A percentile compares a stretch with the other conserved stretches of the same genome.
These are phyloP conservation scores for Oscheius sp. DNA, from an alignment of 2,888 invertebrate species.

Conservation along the genomic window DNA sequence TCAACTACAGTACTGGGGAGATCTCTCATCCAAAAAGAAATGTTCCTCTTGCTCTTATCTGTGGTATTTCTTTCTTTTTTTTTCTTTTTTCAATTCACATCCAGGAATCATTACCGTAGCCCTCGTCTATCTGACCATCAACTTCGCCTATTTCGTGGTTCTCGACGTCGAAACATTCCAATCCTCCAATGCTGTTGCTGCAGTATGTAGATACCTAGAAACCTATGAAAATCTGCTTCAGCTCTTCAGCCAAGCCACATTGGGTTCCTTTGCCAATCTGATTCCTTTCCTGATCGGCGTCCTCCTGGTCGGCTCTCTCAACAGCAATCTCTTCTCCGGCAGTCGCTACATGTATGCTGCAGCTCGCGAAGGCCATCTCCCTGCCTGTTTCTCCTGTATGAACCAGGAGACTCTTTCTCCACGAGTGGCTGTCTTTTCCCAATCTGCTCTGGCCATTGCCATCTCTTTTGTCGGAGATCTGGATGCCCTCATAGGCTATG, in stretches of 20 bases:
- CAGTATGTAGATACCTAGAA: slow-evolving; percentile 42
- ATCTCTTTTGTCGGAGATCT: slow-evolving; percentile 67
- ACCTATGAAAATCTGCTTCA: slow-evolving; percentile 35
- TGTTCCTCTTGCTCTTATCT: slow-evolving; percentile 64
- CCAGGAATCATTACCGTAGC: slow-evolving; percentile 62
- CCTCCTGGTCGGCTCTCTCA: slow-evolving; percentile 67
- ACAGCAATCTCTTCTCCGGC: slow-evolving; percentile 68
- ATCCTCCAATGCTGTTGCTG: slow-evolving; percentile 68
- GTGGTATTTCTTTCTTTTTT: too few species aligned
- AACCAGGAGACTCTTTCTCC: slow-evolving; percentile 65
- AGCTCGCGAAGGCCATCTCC: slow-evolving; percentile 67
- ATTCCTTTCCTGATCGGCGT: slow-evolving; percentile 69
- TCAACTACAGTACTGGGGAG: slow-evolving; percentile 68
- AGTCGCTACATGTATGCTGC: slow-evolving; percentile 68
- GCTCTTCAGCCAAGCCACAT: slow-evolving; percentile 66
- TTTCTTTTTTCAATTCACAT: too few species aligned
- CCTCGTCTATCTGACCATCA: slow-evolving; percentile 64
- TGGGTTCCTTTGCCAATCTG: slow-evolving; percentile 63
- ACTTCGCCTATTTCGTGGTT: slow-evolving; percentile 68
- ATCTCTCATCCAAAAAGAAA: slow-evolving; percentile 63
- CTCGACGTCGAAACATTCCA: slow-evolving; percentile 69
- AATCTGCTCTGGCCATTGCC: slow-evolving; percentile 57
- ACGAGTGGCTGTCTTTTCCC: slow-evolving; percentile 66
- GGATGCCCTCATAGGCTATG: slow-evolving; percentile 66
- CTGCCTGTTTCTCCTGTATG: slow-evolving; percentile 66